Percentiles rank a stretch among this genome's conserved stretches.
Evolutionary conservation across 2,113 vertebrate genomes (phyloP).

Genomic region (Bettongia penicillata): DNA sequence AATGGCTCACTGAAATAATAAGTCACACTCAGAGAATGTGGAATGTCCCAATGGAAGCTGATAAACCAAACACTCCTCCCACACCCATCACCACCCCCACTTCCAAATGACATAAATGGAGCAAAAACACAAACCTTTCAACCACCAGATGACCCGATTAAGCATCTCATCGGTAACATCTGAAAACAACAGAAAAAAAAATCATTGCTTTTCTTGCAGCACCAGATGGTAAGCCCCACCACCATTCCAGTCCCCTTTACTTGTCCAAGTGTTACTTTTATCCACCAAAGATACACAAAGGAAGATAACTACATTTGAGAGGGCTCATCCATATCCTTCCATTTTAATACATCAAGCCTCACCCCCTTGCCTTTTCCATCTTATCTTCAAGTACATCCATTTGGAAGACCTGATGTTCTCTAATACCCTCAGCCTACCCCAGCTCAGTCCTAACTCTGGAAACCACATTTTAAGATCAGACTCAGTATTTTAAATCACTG

Average conservation of each 20-base stretch:
- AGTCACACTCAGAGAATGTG: neutral
- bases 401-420: neutral
- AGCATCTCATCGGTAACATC: conserved; percentile 64
- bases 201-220: conserved; percentile 32
- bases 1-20: neutral
- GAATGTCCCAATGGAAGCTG: neutral
- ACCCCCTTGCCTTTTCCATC: neutral
- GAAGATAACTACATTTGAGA: neutral
- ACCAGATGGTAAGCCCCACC: neutral
- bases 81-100: neutral
- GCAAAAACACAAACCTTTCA: conserved; percentile 70
- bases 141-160: conserved; percentile 67
- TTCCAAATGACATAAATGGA: neutral
- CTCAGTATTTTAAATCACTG: conserved; percentile 18
- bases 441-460: conserved; percentile 34
- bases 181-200: conserved; percentile 59
- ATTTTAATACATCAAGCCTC: neutral
- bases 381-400: conserved; percentile 13
- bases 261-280: neutral
- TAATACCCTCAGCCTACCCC: conserved; percentile 14
- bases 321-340: neutral
- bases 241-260: conserved; percentile 6
- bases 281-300: neutral
- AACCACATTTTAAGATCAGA: conserved; percentile 54
- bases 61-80: conserved; percentile 8